Percentiles rank a stretch among this genome's conserved stretches.
phyloP scores from a whole-genome alignment of 92 coral and sea anemone species.

The Pocillopora grandis region DNA sequence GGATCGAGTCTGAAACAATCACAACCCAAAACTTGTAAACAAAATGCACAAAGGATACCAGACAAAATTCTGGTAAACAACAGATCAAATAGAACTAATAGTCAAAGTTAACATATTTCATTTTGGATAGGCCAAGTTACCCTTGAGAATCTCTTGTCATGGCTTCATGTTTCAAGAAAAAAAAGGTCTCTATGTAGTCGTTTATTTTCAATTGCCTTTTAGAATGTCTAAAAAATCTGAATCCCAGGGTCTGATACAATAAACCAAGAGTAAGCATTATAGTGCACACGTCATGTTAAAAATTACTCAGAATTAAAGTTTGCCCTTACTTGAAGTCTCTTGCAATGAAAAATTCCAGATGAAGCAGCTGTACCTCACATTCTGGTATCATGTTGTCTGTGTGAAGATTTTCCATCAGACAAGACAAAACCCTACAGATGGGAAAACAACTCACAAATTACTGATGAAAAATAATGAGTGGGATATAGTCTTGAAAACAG shows the following conservation, averaged over 20 bases:
- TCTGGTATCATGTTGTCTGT: conserved; percentile 71
- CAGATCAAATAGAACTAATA: too few species aligned
- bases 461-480: not conserved
- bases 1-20: conserved; percentile 76
- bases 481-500: too few species aligned
- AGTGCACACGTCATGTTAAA: not conserved
- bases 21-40: not conserved
- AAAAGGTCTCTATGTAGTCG: too few species aligned
- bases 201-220: too few species aligned
- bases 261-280: not conserved
- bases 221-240: too few species aligned
- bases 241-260: too few species aligned
- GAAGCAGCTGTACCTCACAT: conserved; percentile 84
- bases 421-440: conserved; percentile 74
- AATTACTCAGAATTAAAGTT: not conserved
- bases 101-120: too few species aligned
- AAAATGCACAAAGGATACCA: too few species aligned
- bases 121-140: too few species aligned
- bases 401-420: conserved; percentile 90
- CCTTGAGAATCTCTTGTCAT: too few species aligned
- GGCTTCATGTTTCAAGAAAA: too few species aligned
- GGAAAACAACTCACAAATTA: not conserved
- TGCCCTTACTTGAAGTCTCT: conserved; percentile 81
- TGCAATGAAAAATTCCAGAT: conserved; percentile 91
- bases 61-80: too few species aligned